phyloP scores from a whole-genome alignment of 2,113 vertebrate genomes.

The Neolamprologus sp. region DNA sequence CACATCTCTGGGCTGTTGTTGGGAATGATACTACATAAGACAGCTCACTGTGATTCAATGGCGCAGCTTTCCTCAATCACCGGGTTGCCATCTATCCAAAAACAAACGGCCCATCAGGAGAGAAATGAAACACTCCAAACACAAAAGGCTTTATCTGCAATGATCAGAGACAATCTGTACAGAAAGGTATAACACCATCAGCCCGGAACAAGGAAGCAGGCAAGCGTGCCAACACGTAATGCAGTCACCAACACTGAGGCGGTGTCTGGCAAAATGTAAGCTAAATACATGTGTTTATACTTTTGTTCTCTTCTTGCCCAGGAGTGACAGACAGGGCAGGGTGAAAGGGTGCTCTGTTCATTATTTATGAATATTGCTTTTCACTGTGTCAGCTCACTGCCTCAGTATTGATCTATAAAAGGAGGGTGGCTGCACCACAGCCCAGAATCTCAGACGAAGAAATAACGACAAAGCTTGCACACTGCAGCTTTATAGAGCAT shows the following conservation, averaged over 20 bases:
- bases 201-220: not conserved
- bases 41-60: constrained; percentile 38
- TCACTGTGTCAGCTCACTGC: constrained; percentile 75
- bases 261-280: not conserved
- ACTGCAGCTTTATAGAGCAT: not conserved
- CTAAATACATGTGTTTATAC: not conserved
- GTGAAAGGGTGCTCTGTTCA: constrained; percentile 70
- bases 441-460: constrained; percentile 17
- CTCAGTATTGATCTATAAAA: constrained; percentile 77
- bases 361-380: constrained; percentile 86
- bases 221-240: not conserved
- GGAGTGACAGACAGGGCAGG: constrained; percentile 36
- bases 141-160: not conserved
- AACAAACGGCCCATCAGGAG: constrained; percentile 27
- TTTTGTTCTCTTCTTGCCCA: constrained; percentile 15
- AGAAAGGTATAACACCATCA: not conserved
- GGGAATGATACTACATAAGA: constrained; percentile 18
- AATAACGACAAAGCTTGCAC: not conserved
- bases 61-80: constrained; percentile 19
- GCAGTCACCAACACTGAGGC: not conserved
- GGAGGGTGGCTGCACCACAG: constrained; percentile 22
- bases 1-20: constrained; percentile 2
- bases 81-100: not conserved
- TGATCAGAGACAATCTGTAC: not conserved
- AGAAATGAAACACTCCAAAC: not conserved